Conservation (phyloP, 2,888 invertebrate genomes). For the Atrina japonica region DNA sequence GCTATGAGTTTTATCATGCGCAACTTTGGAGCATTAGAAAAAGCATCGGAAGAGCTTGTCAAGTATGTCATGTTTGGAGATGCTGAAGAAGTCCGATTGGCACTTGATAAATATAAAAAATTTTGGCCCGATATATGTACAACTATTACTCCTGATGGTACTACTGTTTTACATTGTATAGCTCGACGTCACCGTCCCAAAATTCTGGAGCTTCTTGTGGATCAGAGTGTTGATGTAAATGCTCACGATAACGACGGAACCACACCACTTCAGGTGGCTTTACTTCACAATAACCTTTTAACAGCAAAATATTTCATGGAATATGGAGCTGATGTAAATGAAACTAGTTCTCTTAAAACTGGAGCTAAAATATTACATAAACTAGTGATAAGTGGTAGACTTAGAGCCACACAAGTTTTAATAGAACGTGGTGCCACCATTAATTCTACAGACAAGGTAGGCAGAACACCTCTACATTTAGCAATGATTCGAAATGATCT, state of each 20-base stretch:
- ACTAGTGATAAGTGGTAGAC: slow-evolving; percentile 61
- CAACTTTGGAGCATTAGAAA: slow-evolving; percentile 55
- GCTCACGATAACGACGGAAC: slow-evolving; percentile 66
- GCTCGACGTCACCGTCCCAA: slow-evolving; percentile 62
- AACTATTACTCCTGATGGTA: slow-evolving; percentile 65
- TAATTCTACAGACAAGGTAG: slow-evolving; percentile 59
- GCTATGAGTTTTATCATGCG: slow-evolving; percentile 48
- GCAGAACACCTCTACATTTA: slow-evolving; percentile 66
- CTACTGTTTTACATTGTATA: slow-evolving; percentile 67
- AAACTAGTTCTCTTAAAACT: slow-evolving; percentile 60
- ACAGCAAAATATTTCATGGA: slow-evolving; percentile 65
- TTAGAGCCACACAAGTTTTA: slow-evolving; percentile 60
- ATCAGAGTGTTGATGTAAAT: slow-evolving; percentile 66
- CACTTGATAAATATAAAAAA: slow-evolving; percentile 55
- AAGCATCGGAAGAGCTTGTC: slow-evolving; percentile 59
- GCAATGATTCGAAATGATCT: slow-evolving; percentile 60
- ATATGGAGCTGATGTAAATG: slow-evolving; percentile 69
- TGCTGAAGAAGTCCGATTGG: slow-evolving; percentile 58
- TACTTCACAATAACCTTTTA: slow-evolving; percentile 63
- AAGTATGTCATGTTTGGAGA: slow-evolving; percentile 56
- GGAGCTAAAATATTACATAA: slow-evolving; percentile 68
- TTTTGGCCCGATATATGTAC: slow-evolving; percentile 63
- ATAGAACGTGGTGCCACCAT: slow-evolving; percentile 63
- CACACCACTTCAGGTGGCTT: slow-evolving; percentile 61
- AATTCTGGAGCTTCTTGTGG: slow-evolving; percentile 63